These are phyloP conservation scores for Antheraea mylitta DNA, from an alignment of 1,140 invertebrate genomes.

Conservation along the genomic window DNA sequence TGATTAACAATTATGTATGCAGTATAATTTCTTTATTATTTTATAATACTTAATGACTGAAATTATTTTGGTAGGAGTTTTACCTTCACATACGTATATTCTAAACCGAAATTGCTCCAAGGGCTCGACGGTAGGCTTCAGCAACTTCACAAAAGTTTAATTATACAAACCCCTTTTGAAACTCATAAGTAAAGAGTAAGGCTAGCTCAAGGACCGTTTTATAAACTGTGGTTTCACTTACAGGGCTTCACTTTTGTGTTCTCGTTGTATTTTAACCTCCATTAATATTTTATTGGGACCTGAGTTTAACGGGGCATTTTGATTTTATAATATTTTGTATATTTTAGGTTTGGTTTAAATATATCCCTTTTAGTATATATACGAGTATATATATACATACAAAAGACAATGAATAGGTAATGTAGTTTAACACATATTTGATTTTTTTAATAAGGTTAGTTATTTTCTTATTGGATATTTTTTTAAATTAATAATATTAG, in stretches of 20 bases:
- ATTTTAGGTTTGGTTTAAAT: too few relatives aligned
- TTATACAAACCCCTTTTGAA: not conserved
- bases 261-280: not conserved
- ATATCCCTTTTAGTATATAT: too few relatives aligned
- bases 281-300: not conserved
- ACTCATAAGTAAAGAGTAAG: not conserved
- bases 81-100: not conserved
- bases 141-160: conserved; percentile 3
- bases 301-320: too few relatives aligned
- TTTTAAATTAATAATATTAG: too few relatives aligned
- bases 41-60: not conserved
- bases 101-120: not conserved
- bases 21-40: not conserved
- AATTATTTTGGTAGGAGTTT: not conserved
- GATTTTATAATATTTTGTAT: too few relatives aligned
- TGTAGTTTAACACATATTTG: too few relatives aligned
- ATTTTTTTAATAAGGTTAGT: too few relatives aligned
- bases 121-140: not conserved
- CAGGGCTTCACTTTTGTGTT: not conserved
- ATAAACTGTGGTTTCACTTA: conserved; percentile 3
- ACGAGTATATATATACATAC: too few relatives aligned
- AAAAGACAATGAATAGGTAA: too few relatives aligned
- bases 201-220: not conserved
- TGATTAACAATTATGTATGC: too few relatives aligned
- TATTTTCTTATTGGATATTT: too few relatives aligned